Evolutionary conservation across 2,113 vertebrate species (phyloP).

Genomic region (Genyomyrus donnyi): DNA sequence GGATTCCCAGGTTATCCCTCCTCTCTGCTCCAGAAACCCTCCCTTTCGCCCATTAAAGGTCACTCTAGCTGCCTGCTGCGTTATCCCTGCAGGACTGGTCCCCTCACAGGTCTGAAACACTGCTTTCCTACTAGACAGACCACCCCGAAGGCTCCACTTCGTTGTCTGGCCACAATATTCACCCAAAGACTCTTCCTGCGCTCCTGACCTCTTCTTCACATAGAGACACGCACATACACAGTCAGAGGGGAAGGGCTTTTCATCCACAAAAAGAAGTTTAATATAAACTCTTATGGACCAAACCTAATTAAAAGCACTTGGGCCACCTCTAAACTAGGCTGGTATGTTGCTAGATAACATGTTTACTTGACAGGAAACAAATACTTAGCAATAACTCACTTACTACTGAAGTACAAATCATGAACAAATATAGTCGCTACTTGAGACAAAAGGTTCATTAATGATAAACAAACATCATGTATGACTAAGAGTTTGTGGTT

Average conservation of each 20-base stretch:
- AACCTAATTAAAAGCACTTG: not conserved
- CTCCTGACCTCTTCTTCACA: not conserved
- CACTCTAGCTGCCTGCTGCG: not conserved
- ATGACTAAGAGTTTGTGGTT: not conserved
- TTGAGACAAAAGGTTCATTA: not conserved
- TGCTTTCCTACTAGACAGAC: not conserved
- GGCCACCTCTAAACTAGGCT: not conserved
- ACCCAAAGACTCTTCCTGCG: not conserved
- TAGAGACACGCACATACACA: not conserved
- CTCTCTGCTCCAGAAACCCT: not conserved
- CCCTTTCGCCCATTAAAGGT: not conserved
- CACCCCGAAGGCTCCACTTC: not conserved
- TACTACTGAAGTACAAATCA: not conserved
- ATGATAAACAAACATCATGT: not conserved
- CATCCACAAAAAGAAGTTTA: not conserved
- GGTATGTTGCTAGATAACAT: not conserved
- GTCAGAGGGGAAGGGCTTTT: not conserved
- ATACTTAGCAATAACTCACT: not conserved
- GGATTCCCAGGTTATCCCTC: not conserved
- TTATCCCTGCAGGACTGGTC: not conserved
- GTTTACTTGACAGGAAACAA: not conserved
- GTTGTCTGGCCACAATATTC: not conserved
- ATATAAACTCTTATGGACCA: not conserved
- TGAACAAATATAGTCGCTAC: not conserved
- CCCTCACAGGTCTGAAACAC: not conserved